phyloP scores from a whole-genome alignment of 2,113 vertebrate species.

The Pionites leucogaster region DNA sequence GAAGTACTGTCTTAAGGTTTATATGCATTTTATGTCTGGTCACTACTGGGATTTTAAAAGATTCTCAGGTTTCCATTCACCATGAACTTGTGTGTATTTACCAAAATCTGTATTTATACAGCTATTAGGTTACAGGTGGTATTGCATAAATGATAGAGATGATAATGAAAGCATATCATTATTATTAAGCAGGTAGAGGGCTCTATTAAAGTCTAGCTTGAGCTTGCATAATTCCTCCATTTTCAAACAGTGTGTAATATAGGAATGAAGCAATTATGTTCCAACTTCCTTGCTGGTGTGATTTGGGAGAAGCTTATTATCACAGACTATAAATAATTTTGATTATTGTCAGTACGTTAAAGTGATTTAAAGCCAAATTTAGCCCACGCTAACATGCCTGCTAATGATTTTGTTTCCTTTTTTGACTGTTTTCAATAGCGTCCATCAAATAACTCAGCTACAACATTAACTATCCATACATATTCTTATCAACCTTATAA shows the following conservation, averaged over 20 bases:
- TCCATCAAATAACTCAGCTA: background rate
- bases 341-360: background rate
- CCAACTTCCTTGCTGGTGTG: background rate
- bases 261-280: background rate
- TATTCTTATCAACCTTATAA: conserved; percentile 20
- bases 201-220: background rate
- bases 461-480: background rate
- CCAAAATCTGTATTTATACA: background rate
- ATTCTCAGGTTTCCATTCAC: background rate
- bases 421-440: background rate
- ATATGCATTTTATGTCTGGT: background rate
- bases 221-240: background rate
- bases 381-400: background rate
- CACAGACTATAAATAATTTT: background rate
- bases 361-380: background rate
- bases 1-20: background rate
- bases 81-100: background rate
- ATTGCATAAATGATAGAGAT: background rate
- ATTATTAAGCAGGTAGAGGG: background rate
- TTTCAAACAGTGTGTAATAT: background rate
- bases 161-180: background rate
- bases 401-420: background rate
- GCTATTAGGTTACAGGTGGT: background rate
- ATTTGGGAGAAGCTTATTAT: background rate
- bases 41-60: background rate